Conservation (phyloP, 2,888 invertebrate species). For the Mimas tiliae region DNA sequence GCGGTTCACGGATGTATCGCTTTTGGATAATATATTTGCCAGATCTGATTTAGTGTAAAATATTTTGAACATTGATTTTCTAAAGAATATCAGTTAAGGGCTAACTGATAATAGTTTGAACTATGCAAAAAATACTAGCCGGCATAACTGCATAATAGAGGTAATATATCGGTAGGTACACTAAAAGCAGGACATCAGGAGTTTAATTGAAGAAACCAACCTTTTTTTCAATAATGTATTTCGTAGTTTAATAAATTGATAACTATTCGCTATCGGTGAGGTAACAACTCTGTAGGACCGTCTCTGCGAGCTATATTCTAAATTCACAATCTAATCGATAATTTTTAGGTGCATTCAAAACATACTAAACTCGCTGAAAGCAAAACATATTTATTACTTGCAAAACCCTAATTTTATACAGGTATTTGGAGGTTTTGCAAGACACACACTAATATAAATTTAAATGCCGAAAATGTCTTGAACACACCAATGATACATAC, state of each 20-base stretch:
- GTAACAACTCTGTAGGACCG: slow-evolving; percentile 80
- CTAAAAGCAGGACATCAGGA: too few species aligned
- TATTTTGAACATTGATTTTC: too few species aligned
- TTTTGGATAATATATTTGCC: too few species aligned
- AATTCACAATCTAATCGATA: slow-evolving; percentile 72
- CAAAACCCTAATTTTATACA: slow-evolving; percentile 8
- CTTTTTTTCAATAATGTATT: slow-evolving; percentile 71
- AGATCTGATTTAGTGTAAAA: too few species aligned
- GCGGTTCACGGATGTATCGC: too few species aligned
- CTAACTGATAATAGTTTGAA: too few species aligned
- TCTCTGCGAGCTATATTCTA: slow-evolving; percentile 71
- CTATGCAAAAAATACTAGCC: too few species aligned
- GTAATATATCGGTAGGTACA: too few species aligned
- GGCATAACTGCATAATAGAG: too few species aligned
- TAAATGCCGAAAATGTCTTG: slow-evolving; percentile 23
- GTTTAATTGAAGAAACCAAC: slow-evolving; percentile 35
- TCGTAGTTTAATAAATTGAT: slow-evolving; percentile 78
- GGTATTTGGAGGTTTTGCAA: slow-evolving; percentile 1
- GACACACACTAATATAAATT: slow-evolving; percentile 17
- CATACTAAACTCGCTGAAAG: slow-evolving; percentile 36
- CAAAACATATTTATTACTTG: slow-evolving; percentile 6
- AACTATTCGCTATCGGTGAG: slow-evolving; percentile 83
- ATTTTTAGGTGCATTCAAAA: slow-evolving; percentile 67
- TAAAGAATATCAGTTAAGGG: too few species aligned
- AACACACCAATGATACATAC: slow-evolving; percentile 35